These are phyloP conservation scores for Venturia canescens DNA, from an alignment of 1,140 invertebrate genomes.

Conservation along the genomic window DNA sequence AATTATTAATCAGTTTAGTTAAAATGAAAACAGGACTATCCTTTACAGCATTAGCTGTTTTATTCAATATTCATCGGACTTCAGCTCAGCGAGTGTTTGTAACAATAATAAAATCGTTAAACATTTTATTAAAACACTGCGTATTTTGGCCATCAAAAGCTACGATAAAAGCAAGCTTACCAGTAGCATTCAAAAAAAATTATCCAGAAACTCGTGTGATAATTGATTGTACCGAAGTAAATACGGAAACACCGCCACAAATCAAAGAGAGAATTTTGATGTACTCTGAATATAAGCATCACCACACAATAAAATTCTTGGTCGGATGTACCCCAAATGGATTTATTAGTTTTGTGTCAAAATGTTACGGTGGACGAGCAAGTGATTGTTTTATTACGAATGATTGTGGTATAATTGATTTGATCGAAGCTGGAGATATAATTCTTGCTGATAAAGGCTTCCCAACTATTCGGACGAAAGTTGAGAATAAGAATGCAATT, in stretches of 20 bases:
- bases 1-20: conserved; percentile 47
- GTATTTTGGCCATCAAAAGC: conserved; percentile 53
- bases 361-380: conserved; percentile 60
- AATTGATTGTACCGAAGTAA: conserved; percentile 66
- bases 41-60: conserved; percentile 37
- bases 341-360: conserved; percentile 62
- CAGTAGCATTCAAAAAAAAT: conserved; percentile 57
- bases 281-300: conserved; percentile 58
- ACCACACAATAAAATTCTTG: conserved; percentile 59
- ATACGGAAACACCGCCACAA: conserved; percentile 56
- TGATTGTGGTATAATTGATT: conserved; percentile 60
- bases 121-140: conserved; percentile 38
- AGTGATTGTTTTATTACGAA: conserved; percentile 61
- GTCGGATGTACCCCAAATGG: conserved; percentile 64
- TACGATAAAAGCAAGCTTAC: conserved; percentile 54
- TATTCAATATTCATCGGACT: conserved; percentile 49
- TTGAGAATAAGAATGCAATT: conserved; percentile 42
- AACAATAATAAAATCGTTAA: conserved; percentile 36
- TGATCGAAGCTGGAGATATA: conserved; percentile 63
- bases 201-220: conserved; percentile 61
- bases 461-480: conserved; percentile 40
- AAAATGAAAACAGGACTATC: conserved; percentile 50
- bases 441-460: conserved; percentile 70
- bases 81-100: conserved; percentile 52
- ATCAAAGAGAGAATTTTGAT: conserved; percentile 45